Percentiles rank a stretch among this genome's conserved stretches.
Evolutionary conservation across 2,888 invertebrate species (phyloP).

Genomic region (Leptinotarsa juncta): DNA sequence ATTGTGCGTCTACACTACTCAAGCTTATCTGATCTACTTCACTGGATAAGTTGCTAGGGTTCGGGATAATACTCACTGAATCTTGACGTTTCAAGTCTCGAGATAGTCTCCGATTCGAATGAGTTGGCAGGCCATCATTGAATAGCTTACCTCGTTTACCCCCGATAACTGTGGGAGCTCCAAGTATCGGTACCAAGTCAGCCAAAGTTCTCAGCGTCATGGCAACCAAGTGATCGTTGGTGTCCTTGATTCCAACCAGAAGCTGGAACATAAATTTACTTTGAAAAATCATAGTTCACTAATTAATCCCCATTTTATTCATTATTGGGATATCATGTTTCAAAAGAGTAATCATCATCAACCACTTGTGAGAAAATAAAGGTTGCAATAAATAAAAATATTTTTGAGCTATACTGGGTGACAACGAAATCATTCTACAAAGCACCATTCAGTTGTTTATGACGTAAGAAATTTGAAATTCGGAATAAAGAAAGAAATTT

Average conservation of each 20-base stretch:
- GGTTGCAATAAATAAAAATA: too few relatives aligned
- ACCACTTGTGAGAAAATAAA: too few relatives aligned
- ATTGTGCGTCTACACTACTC: slow-evolving; percentile 23
- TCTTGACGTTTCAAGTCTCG: slow-evolving; percentile 39
- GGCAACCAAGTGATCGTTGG: slow-evolving; percentile 84
- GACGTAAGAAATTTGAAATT: too few relatives aligned
- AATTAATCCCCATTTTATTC: background rate
- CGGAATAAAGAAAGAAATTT: too few relatives aligned
- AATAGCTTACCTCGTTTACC: slow-evolving; percentile 84
- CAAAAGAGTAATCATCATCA: too few relatives aligned
- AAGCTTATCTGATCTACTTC: slow-evolving; percentile 39
- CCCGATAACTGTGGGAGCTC: slow-evolving; percentile 87
- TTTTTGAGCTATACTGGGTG: too few relatives aligned
- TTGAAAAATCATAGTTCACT: background rate
- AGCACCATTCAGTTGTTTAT: too few relatives aligned
- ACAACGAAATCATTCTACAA: too few relatives aligned
- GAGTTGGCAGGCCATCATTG: slow-evolving; percentile 84
- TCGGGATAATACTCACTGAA: background rate
- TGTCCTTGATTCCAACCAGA: slow-evolving; percentile 87
- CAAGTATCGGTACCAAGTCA: slow-evolving; percentile 85
- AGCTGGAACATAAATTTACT: slow-evolving; percentile 70
- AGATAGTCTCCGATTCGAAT: slow-evolving; percentile 43
- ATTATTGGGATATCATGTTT: too few relatives aligned
- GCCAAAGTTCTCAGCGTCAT: slow-evolving; percentile 85
- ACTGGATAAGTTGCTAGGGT: slow-evolving; percentile 15